Conservation (phyloP, 2,888 invertebrate species). For the Polydrusus tereticollis region DNA sequence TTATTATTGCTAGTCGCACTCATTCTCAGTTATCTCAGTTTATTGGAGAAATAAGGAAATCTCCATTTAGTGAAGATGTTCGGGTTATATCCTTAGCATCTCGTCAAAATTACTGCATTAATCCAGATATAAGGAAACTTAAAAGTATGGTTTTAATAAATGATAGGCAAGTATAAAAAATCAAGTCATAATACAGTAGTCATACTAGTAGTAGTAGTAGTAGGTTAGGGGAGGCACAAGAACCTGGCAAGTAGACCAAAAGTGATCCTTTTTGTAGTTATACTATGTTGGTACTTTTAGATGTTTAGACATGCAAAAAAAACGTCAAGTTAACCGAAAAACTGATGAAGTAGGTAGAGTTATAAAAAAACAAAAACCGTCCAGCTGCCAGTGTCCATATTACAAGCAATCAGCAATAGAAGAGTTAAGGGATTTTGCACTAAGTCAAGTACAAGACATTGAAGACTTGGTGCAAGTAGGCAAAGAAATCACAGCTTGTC, state of each 20-base stretch:
- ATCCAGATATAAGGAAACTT: conserved; percentile 80
- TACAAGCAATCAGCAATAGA: conserved; percentile 75
- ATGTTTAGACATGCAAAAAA: conserved; percentile 85
- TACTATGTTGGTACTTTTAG: too few relatives aligned
- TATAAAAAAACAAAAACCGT: conserved; percentile 73
- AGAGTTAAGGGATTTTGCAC: conserved; percentile 74
- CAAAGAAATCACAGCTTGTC: conserved; percentile 83
- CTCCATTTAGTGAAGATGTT: conserved; percentile 78
- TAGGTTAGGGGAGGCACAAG: too few relatives aligned
- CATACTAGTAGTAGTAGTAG: too few relatives aligned
- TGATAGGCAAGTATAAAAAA: conserved; percentile 74
- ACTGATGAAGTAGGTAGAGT: conserved; percentile 73
- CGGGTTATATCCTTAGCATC: conserved; percentile 90
- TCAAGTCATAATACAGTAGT: too few relatives aligned
- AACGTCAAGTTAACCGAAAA: conserved; percentile 71
- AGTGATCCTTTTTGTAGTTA: too few relatives aligned
- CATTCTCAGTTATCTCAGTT: conserved; percentile 97
- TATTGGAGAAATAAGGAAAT: conserved; percentile 90
- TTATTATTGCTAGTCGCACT: conserved; percentile 95
- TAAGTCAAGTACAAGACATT: conserved; percentile 85
- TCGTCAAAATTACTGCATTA: conserved; percentile 91
- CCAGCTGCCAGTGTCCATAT: conserved; percentile 76
- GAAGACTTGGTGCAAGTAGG: conserved; percentile 85
- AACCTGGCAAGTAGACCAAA: too few relatives aligned
- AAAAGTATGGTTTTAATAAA: conserved; percentile 86